phyloP scores from a whole-genome alignment of 2,113 vertebrate species.

The zebrafish (Danio rerio) region GRCz12tu NC_133178.1:56082001-56082500 shows the following conservation, averaged over 20 bases:
- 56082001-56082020: conserved; percentile 37
- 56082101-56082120: background rate
- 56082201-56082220: background rate
- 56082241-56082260: background rate
- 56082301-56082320: conserved; percentile 72
- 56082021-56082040: conserved; percentile 23
- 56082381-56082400: conserved; percentile 57
- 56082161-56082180: background rate
- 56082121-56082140: background rate
- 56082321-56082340: conserved; percentile 74
- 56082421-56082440: conserved; percentile 17
- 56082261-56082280: conserved; percentile 37
- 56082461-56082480: conserved; percentile 5
- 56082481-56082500: background rate
- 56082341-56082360: conserved; percentile 76
- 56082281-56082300: conserved; percentile 60
- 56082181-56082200: background rate
- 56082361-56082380: conserved; percentile 70
- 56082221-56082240: background rate
- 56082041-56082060: background rate
- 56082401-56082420: conserved; percentile 67
- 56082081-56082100: background rate
- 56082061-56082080: background rate
- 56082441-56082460: background rate
- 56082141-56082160: background rate